phyloP scores from a whole-genome alignment of 2,113 vertebrate species.

The Hippocampus barbouri region DNA sequence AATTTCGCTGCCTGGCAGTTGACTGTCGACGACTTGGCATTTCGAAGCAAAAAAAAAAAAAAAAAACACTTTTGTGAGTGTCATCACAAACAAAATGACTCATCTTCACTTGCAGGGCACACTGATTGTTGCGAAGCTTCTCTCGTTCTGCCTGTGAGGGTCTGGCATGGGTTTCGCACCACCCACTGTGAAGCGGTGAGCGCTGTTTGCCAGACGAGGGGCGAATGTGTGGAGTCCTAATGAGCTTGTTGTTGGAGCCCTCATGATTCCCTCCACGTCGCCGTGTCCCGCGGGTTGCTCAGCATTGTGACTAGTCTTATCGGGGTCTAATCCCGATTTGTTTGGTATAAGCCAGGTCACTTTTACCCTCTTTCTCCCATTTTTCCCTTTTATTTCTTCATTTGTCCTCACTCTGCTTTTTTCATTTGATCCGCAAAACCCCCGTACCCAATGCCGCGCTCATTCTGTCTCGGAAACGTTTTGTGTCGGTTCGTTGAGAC shows the following conservation, averaged over 20 bases:
- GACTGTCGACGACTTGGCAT: conserved; percentile 15
- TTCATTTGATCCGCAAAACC: conserved; percentile 28
- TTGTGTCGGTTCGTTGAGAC: background rate
- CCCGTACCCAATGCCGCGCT: conserved; percentile 11
- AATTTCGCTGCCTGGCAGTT: conserved; percentile 46
- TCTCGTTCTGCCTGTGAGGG: conserved; percentile 7
- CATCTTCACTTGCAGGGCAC: conserved; percentile 30
- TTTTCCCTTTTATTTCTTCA: conserved; percentile 26
- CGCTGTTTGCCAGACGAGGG: conserved; percentile 65
- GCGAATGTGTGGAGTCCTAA: conserved; percentile 61
- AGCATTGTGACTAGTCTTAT: conserved; percentile 70
- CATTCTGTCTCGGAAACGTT: conserved; percentile 1
- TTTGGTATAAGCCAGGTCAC: conserved; percentile 56
- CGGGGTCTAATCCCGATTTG: conserved; percentile 64
- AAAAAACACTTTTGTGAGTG: background rate
- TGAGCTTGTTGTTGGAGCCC: conserved; percentile 53
- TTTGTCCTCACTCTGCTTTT: conserved; percentile 29
- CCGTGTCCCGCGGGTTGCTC: conserved; percentile 58
- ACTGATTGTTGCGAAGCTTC: conserved; percentile 51
- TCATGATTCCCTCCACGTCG: conserved; percentile 54
- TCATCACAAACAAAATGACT: conserved; percentile 19
- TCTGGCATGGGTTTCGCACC: conserved; percentile 45
- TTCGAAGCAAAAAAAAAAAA: conserved; percentile 30
- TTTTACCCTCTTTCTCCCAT: conserved; percentile 26
- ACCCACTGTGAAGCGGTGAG: conserved; percentile 57